These are phyloP conservation scores for Helicorthomorpha holstii DNA, from an alignment of 1,140 invertebrate genomes.

Conservation along the genomic window DNA sequence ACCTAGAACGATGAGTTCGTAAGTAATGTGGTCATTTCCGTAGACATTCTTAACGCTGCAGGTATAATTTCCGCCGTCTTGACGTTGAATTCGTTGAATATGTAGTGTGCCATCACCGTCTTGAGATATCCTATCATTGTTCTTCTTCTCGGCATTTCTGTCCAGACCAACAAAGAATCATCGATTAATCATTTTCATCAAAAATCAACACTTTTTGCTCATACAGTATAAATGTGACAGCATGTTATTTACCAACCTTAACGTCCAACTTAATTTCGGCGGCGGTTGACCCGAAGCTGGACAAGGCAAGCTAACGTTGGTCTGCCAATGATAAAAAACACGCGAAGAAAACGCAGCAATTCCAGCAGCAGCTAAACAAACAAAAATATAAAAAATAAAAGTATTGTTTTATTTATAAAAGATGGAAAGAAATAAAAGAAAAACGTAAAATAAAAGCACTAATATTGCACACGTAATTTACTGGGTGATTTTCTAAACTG, in stretches of 20 bases:
- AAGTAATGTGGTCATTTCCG: slow-evolving; percentile 78
- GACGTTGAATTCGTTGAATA: slow-evolving; percentile 69
- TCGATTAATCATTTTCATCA: no score
- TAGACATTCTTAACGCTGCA: slow-evolving; percentile 86
- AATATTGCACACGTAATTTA: no score
- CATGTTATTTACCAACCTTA: slow-evolving; percentile 4
- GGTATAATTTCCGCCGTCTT: slow-evolving; percentile 64
- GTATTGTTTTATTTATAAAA: not conserved
- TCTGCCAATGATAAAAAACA: slow-evolving; percentile 40
- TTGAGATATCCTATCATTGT: slow-evolving; percentile 58
- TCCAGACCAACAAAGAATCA: no score
- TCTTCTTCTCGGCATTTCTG: slow-evolving; percentile 11
- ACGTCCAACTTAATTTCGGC: not conserved
- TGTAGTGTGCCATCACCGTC: slow-evolving; percentile 74
- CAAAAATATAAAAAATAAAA: not conserved
- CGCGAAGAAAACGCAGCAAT: slow-evolving; percentile 1
- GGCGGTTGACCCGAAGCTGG: not conserved
- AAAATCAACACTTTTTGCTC: no score
- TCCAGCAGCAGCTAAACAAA: slow-evolving; percentile 1
- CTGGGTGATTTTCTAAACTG: no score
- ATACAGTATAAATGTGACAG: no score
- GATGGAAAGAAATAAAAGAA: no score
- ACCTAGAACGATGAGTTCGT: slow-evolving; percentile 72
- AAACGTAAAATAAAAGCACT: no score
- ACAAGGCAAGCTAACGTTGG: not conserved